Evolutionary conservation across 2,113 vertebrate species (phyloP), one percentile per base, ranked within the genome.

Genomic region (Nesoenas mayeri): DNA sequence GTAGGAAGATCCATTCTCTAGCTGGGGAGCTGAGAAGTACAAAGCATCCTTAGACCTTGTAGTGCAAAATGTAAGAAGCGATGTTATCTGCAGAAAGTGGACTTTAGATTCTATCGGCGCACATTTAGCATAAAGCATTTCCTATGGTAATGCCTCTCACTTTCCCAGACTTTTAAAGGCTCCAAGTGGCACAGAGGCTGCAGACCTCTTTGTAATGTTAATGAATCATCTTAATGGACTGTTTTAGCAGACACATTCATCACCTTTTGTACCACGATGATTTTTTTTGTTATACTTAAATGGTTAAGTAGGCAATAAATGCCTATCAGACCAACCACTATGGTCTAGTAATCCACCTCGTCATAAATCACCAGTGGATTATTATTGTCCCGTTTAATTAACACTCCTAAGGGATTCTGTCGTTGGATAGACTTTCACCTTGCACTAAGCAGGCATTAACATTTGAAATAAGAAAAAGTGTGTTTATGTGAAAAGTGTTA

Each of bases 201-300:
- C 93, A 96, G 73, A 69, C 70, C 73, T 92, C 92, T 97, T 95
- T 96, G 96, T 97, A 97, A 95, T 96, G 97, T 90, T 97, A 97
- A 97, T 97, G 97, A 97, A 97, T 98, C 97, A 98, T 97, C 97
- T 97, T 98, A 98, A 98, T 93, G 95, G 97, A 97, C 94, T 96
- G 93, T 94, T 97, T 94, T 94, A 96, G 92, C 95, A 96, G 96
- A 92, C 94, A 96, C 97, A 97, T 98, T 97, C 97, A 97, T 98
- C 97, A 97, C 96, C 97, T 97, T 97, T 97, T 97, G 97, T 97
- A 95, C 92, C 79, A 91, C 85, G 88, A 93, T 97, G 93, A 96
- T 96, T 97, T 97, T 97, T 97, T 97, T 94, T 89, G 91, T 97
- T 97, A 95, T 88, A 96, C 92, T 97, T 96, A 97, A 97, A 97